A percentile compares a stretch with the other conserved stretches of the same genome.
These are phyloP conservation scores for Panthera leo DNA, from an alignment of 2,113 vertebrate species.

Conservation along the genomic window DNA sequence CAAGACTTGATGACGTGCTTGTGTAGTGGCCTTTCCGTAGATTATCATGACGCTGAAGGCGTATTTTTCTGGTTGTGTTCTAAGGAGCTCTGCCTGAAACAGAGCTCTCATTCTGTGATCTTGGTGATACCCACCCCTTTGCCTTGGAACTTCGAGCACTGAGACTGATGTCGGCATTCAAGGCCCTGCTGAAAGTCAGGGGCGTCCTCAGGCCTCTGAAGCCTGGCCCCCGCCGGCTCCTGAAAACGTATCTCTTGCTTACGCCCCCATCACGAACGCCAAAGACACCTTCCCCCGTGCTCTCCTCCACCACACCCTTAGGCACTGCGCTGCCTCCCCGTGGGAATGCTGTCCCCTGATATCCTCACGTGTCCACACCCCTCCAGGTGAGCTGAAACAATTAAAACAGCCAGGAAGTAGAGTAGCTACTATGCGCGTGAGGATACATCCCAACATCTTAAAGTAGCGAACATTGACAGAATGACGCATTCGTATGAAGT, in stretches of 20 bases:
- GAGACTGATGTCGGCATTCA: not conserved
- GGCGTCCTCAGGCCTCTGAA: not conserved
- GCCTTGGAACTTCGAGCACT: not conserved
- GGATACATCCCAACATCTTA: not conserved
- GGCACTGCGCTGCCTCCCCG: too few species aligned
- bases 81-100: not conserved
- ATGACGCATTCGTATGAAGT: not conserved
- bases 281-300: rapidly evolving
- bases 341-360: not conserved
- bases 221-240: not conserved
- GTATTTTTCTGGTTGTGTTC: not conserved
- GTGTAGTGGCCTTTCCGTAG: not conserved
- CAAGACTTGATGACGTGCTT: not conserved
- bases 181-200: not conserved
- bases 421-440: not conserved
- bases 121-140: rapidly evolving
- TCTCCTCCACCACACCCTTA: rapidly evolving
- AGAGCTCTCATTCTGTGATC: not conserved
- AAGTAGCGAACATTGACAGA: not conserved
- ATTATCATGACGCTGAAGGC: not conserved
- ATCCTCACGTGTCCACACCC: not conserved
- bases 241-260: not conserved
- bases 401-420: not conserved
- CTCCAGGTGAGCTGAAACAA: not conserved
- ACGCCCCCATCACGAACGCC: not conserved